Base-by-base conservation (phyloP, 2,113 vertebrate genomes). In the Coptodon rendalli region DNA sequence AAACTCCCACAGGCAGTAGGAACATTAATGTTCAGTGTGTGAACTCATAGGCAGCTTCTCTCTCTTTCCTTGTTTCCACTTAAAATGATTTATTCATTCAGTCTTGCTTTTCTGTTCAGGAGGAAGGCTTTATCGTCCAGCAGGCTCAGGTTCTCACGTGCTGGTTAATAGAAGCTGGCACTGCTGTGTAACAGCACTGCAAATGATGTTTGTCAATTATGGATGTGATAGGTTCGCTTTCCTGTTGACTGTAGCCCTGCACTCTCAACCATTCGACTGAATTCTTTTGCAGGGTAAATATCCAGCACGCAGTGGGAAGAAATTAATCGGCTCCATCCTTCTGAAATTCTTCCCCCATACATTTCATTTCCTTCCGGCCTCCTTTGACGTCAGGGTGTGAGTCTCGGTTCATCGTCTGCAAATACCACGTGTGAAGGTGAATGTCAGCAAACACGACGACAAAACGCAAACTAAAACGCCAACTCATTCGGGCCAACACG, bases 401-500 rank as follows among this genome's bases (percentile, higher is more conserved):
- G 71, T 83, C 66, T 88, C 2, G 1, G 81, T 88, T 87, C 24
- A 14, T 86, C 56, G 13, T 84, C 19, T 85, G 24, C 81, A 90
- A 87, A 84, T 79, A 85, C 89, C 83, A 89, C n/a, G 40, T 91
- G 90, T 59, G 68, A 89, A 29, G n/a, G 81, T 90, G 61, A 52
- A 91, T 91, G 90, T 95, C 93, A 95, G 66, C 17, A 54, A 89
- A 91, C 76, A 87, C 80, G 71, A 24, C 22, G 82, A 19, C 80
- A 59, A 80, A 84, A 90, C n/a, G 38, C 76, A 92, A 81, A 66
- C 29, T 1, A 71, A 31, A 45, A 86, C 80, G 45, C 81, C 82
- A 80, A 90, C 81, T 87, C 88, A 81, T 14, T 76, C 1, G 7
- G 86, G 76, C 89, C 52, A 87, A 85, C 31, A 29, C 17, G 27